These are phyloP conservation scores for Littorina saxatilis DNA, from an alignment of 1,140 invertebrate genomes.

Conservation along the genomic window DNA sequence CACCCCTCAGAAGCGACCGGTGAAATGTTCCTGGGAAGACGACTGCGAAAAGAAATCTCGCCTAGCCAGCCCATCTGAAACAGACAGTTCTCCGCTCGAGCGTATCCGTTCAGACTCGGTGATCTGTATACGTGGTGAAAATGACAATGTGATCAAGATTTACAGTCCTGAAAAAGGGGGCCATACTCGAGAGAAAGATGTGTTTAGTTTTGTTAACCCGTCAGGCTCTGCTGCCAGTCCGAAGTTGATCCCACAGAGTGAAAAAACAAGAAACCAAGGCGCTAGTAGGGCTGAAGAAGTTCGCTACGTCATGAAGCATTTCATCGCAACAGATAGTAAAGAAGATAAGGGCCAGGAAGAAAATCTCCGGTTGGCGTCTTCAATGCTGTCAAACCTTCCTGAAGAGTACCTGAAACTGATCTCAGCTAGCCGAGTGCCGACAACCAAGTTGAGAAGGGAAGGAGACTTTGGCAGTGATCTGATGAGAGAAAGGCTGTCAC, in stretches of 20 bases:
- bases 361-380: neutral
- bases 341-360: neutral
- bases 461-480: neutral
- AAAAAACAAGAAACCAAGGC: neutral
- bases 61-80: conserved; percentile 18
- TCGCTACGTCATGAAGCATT: conserved; percentile 39
- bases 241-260: neutral
- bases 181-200: neutral
- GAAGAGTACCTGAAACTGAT: conserved; percentile 2
- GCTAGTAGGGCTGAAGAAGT: neutral
- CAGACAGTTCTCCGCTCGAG: conserved; percentile 28
- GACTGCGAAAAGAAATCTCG: conserved; percentile 16
- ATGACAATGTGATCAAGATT: conserved; percentile 43
- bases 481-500: conserved; percentile 8
- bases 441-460: neutral
- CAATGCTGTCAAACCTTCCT: conserved; percentile 3
- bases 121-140: conserved; percentile 46
- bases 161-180: conserved; percentile 7
- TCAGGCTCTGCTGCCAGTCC: no score
- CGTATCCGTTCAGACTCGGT: conserved; percentile 15
- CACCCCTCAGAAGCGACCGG: conserved; percentile 21
- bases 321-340: conserved; percentile 8
- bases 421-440: neutral
- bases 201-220: neutral
- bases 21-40: neutral